phyloP scores from a whole-genome alignment of 2,888 invertebrate species.

The Melinaea menophilus region DNA sequence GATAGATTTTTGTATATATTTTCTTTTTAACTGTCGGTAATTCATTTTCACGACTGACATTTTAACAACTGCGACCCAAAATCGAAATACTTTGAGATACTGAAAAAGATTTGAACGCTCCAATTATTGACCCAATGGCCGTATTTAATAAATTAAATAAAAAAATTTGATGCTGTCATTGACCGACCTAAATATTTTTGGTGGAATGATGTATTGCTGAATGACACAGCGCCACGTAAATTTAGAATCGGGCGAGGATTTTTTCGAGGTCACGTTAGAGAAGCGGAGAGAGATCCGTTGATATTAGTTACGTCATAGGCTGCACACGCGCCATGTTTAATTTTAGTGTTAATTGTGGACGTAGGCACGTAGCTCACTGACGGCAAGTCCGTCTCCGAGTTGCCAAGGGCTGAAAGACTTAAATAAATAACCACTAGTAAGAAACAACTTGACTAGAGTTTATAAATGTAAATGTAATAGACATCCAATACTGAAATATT shows the following conservation, averaged over 20 bases:
- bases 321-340: slow-evolving; percentile 43
- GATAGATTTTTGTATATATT: slow-evolving; percentile 2
- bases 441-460: neutral
- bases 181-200: slow-evolving; percentile 66
- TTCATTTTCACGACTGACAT: slow-evolving; percentile 14
- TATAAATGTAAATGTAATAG: neutral
- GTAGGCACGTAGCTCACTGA: slow-evolving; percentile 34
- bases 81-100: slow-evolving; percentile 16
- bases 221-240: slow-evolving; percentile 58
- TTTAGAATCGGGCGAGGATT: slow-evolving; percentile 57
- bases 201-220: slow-evolving; percentile 57
- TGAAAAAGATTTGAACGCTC: slow-evolving; percentile 35
- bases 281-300: slow-evolving; percentile 42
- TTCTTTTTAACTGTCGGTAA: slow-evolving; percentile 1
- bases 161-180: slow-evolving; percentile 55
- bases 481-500: too few relatives aligned
- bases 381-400: slow-evolving; percentile 26
- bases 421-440: slow-evolving; percentile 4
- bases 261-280: slow-evolving; percentile 61
- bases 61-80: slow-evolving; percentile 28
- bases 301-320: slow-evolving; percentile 53
- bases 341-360: slow-evolving; percentile 41
- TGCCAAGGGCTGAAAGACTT: slow-evolving; percentile 25
- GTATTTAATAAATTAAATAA: slow-evolving; percentile 41
- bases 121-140: slow-evolving; percentile 40